phyloP scores from a whole-genome alignment of 2,888 invertebrate species.

The Rutpela maculata region DNA sequence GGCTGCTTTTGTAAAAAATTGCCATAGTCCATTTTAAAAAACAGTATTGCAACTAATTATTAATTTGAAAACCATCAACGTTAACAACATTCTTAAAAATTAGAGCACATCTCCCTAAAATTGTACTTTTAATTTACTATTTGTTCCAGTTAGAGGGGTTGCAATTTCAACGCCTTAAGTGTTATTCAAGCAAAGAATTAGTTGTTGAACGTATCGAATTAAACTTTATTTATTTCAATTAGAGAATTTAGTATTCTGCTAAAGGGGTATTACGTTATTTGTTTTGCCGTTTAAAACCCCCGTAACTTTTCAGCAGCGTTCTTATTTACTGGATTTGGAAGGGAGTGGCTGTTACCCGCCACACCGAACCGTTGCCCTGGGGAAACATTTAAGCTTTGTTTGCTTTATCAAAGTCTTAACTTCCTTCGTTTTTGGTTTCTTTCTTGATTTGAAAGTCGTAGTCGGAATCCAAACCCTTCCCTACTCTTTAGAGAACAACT shows the following conservation, averaged over 20 bases:
- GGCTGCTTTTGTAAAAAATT: too few species aligned
- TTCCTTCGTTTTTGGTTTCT: slow-evolving; percentile 63
- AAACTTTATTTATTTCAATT: slow-evolving; percentile 43
- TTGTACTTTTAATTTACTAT: not conserved
- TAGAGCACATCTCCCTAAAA: not conserved
- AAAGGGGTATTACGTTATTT: slow-evolving; percentile 41
- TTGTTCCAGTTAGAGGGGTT: slow-evolving; percentile 4
- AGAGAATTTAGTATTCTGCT: slow-evolving; percentile 39
- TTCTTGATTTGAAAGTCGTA: slow-evolving; percentile 61
- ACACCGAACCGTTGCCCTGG: slow-evolving; percentile 52
- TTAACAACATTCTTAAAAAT: too few species aligned
- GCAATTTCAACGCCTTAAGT: slow-evolving; percentile 20
- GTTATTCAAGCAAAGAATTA: slow-evolving; percentile 28
- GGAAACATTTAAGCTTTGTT: slow-evolving; percentile 67
- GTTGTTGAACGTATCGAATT: slow-evolving; percentile 40
- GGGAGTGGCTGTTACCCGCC: slow-evolving; percentile 23
- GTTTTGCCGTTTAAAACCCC: slow-evolving; percentile 39
- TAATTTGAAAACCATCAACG: too few species aligned
- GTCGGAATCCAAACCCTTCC: slow-evolving; percentile 28
- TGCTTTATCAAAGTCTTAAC: slow-evolving; percentile 67
- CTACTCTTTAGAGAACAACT: slow-evolving; percentile 28
- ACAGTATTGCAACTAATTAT: too few species aligned
- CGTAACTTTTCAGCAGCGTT: slow-evolving; percentile 42
- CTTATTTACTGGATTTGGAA: slow-evolving; percentile 43
- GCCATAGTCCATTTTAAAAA: too few species aligned